These are phyloP conservation scores for Drosophila punjabiensis DNA, from an alignment of 1,140 invertebrate genomes.

Conservation along the genomic window DNA sequence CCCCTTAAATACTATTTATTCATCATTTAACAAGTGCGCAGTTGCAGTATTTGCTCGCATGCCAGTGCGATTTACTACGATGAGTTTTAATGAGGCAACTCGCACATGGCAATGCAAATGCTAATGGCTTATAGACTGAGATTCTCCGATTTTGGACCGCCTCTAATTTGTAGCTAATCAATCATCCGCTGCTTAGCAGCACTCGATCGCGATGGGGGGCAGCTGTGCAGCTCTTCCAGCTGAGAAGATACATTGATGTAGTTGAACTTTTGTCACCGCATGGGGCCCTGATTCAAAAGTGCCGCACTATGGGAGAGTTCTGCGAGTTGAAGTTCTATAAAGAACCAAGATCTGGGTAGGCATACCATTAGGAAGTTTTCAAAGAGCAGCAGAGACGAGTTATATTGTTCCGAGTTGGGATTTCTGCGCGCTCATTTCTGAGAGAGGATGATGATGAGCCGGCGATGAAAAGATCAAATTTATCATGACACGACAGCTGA, in stretches of 20 bases:
- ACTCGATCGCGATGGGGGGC: slow-evolving; percentile 13
- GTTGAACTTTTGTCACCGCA: slow-evolving; percentile 48
- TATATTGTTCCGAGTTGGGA: slow-evolving; percentile 34
- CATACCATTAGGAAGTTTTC: slow-evolving; percentile 20
- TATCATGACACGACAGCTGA: slow-evolving; percentile 75
- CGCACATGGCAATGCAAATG: slow-evolving; percentile 24
- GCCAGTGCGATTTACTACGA: slow-evolving; percentile 13
- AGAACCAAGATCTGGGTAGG: slow-evolving; percentile 24
- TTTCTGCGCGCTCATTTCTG: slow-evolving; percentile 75
- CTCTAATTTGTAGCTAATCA: slow-evolving; percentile 43
- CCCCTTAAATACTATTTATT: background rate
- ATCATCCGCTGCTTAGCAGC: slow-evolving; percentile 38
- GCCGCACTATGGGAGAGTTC: slow-evolving; percentile 6
- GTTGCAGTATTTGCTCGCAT: slow-evolving; percentile 31
- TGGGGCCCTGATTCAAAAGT: slow-evolving; percentile 31
- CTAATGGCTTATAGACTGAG: slow-evolving; percentile 13
- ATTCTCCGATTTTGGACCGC: slow-evolving; percentile 16
- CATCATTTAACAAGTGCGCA: slow-evolving; percentile 31
- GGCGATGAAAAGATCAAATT: slow-evolving; percentile 71
- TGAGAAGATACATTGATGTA: slow-evolving; percentile 23
- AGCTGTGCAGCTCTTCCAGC: background rate
- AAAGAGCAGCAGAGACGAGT: slow-evolving; percentile 16
- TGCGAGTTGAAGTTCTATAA: background rate
- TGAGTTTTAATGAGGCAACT: slow-evolving; percentile 22
- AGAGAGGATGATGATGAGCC: slow-evolving; percentile 50